Conservation (phyloP, 2,888 invertebrate species). For the Anthoptus insignis region DNA sequence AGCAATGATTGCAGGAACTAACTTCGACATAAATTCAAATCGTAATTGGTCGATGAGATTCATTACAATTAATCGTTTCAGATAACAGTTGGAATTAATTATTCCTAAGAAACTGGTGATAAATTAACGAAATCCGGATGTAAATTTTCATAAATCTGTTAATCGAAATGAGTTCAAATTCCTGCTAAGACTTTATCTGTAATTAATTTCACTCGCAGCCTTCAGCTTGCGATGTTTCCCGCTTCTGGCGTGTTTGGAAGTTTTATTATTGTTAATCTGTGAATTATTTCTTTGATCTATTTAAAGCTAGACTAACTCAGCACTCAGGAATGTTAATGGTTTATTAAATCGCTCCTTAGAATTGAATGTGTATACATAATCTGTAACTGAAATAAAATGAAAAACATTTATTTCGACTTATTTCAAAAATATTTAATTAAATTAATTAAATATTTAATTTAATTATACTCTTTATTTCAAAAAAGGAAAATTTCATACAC, state of each 20-base stretch:
- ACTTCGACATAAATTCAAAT: slow-evolving; percentile 26
- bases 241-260: neutral
- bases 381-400: no score
- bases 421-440: no score
- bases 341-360: no score
- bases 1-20: slow-evolving; percentile 20
- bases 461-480: no score
- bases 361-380: no score
- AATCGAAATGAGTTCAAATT: slow-evolving; percentile 29
- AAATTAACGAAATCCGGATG: slow-evolving; percentile 37
- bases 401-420: no score
- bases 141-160: slow-evolving; percentile 36
- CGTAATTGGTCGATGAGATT: slow-evolving; percentile 29
- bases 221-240: slow-evolving; percentile 16
- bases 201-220: slow-evolving; percentile 35
- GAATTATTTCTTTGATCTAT: neutral
- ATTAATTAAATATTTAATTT: no score
- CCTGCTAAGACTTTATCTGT: slow-evolving; percentile 26
- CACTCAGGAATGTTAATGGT: no score
- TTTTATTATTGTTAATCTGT: neutral
- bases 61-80: slow-evolving; percentile 36
- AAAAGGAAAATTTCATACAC: no score
- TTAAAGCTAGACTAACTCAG: no score
- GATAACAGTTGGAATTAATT: slow-evolving; percentile 40
- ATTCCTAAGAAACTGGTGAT: slow-evolving; percentile 31